These are phyloP conservation scores for Pararge aegeria DNA, from an alignment of 1,140 invertebrate genomes.

Conservation along the genomic window DNA sequence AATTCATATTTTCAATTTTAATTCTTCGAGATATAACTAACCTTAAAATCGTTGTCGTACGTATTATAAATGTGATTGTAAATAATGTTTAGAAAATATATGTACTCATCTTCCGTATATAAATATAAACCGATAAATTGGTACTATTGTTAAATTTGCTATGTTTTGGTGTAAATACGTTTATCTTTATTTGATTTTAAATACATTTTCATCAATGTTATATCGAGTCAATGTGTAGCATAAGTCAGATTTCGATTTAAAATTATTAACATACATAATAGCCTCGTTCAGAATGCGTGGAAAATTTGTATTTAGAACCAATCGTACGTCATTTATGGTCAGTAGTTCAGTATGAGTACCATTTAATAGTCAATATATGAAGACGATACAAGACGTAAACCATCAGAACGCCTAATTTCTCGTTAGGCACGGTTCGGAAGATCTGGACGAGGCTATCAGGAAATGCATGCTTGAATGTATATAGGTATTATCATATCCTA, in stretches of 20 bases:
- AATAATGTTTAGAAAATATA: no score
- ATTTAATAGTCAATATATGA: no score
- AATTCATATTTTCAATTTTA: no score
- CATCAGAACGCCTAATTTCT: no score
- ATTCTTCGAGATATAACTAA: no score
- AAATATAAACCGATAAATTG: background rate
- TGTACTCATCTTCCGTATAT: background rate
- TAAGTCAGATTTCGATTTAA: background rate
- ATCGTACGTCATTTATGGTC: no score
- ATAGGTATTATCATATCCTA: constrained; percentile 16
- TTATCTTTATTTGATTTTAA: constrained; percentile 19
- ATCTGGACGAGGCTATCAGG: constrained; percentile 5
- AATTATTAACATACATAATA: background rate
- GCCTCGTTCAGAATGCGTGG: background rate
- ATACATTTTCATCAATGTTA: constrained; percentile 15
- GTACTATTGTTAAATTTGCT: constrained; percentile 24
- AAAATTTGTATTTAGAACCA: no score
- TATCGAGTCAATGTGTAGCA: background rate
- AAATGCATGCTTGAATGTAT: constrained; percentile 19
- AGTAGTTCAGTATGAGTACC: no score
- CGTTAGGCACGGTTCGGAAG: no score
- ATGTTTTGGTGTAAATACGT: constrained; percentile 24
- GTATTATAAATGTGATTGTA: background rate
- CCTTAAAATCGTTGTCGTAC: no score
- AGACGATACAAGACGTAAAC: no score